Evolutionary conservation across 1,140 invertebrate genomes (phyloP).

Genomic region (Pachyrhynchus sulphureomaculatus): DNA sequence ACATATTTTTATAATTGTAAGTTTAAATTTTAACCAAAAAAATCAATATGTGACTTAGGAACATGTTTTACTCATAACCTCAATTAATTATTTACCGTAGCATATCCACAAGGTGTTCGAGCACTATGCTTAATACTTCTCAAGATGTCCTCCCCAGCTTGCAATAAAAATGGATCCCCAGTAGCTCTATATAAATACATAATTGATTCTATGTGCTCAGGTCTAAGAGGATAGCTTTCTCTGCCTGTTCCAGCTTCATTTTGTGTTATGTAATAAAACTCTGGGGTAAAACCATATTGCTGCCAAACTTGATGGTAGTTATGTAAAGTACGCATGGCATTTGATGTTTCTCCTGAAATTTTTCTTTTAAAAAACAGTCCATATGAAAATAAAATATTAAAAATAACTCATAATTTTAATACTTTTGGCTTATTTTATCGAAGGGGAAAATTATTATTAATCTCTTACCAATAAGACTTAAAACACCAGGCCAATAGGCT

Average conservation of each 20-base stretch:
- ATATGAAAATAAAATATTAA: conserved; percentile 35
- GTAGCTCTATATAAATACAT: conserved; percentile 97
- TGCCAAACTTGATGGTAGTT: conserved; percentile 97
- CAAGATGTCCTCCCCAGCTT: conserved; percentile 88
- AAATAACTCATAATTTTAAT: background rate
- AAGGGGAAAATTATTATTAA: background rate
- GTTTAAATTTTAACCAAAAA: too few relatives aligned
- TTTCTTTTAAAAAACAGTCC: too few relatives aligned
- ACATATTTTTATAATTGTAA: too few relatives aligned
- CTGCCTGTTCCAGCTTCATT: conserved; percentile 79
- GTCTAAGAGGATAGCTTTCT: conserved; percentile 93
- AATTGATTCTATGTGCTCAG: conserved; percentile 94
- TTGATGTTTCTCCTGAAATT: conserved; percentile 82
- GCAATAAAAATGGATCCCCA: conserved; percentile 85
- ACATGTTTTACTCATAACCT: too few relatives aligned
- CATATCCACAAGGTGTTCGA: conserved; percentile 93
- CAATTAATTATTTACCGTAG: conserved; percentile 71
- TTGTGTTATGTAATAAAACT: conserved; percentile 94
- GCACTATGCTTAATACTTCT: conserved; percentile 87
- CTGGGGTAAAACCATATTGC: conserved; percentile 95
- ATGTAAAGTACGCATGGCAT: conserved; percentile 88
- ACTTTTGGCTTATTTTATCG: background rate
- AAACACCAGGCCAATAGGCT: conserved; percentile 96
- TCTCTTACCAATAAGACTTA: conserved; percentile 81
- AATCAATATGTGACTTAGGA: too few relatives aligned